Conservation (phyloP, 2,113 vertebrate species). For the Microtus richardsoni region DNA sequence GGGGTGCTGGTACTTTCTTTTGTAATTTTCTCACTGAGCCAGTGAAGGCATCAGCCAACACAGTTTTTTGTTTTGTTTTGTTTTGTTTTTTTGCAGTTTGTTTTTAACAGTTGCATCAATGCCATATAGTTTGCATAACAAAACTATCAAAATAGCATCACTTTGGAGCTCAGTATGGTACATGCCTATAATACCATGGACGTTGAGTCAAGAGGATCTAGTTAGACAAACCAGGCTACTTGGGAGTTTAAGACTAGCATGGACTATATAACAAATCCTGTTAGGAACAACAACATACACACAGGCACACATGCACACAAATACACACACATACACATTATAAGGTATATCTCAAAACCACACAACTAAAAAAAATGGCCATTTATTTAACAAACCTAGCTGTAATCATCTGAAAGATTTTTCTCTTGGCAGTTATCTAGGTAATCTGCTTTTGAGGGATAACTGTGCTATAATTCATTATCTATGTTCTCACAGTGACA, state of each 20-base stretch:
- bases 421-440: no score
- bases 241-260: background rate
- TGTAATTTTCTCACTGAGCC: background rate
- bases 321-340: no score
- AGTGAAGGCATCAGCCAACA: background rate
- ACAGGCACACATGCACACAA: background rate
- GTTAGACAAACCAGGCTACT: background rate
- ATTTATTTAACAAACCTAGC: background rate
- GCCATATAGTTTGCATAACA: background rate
- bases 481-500: background rate
- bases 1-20: accelerated
- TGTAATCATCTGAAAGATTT: background rate
- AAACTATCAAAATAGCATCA: background rate
- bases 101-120: background rate
- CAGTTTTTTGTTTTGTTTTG: no score
- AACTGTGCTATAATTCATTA: accelerated
- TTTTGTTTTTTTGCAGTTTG: background rate
- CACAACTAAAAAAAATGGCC: background rate
- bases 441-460: background rate
- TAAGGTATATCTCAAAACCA: background rate
- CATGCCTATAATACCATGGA: background rate
- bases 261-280: background rate
- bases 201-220: background rate
- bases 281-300: background rate
- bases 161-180: background rate